Conservation (phyloP, 2,888 invertebrate species). For the Hypena proboscidalis region DNA sequence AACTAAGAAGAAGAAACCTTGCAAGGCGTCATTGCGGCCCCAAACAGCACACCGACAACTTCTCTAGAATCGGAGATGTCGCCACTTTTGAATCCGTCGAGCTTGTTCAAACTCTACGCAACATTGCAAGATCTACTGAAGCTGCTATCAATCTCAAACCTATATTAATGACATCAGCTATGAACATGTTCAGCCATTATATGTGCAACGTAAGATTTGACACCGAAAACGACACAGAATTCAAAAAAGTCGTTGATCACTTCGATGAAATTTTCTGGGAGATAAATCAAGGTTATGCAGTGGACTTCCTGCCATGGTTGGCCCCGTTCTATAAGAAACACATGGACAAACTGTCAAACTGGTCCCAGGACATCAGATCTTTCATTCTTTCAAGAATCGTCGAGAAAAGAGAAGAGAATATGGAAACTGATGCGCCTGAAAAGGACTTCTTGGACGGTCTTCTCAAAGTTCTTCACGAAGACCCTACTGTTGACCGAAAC, state of each 20-base stretch:
- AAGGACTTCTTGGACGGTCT: slow-evolving; percentile 93
- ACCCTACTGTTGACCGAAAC: slow-evolving; percentile 89
- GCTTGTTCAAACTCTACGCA: slow-evolving; percentile 84
- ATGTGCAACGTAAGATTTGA: slow-evolving; percentile 94
- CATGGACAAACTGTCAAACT: slow-evolving; percentile 87
- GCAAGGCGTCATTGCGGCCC: slow-evolving; percentile 93
- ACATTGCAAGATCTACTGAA: slow-evolving; percentile 65
- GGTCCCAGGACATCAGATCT: slow-evolving; percentile 89
- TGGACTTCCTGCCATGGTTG: slow-evolving; percentile 94
- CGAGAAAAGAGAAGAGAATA: slow-evolving; percentile 80
- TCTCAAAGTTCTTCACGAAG: slow-evolving; percentile 88
- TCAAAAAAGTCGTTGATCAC: slow-evolving; percentile 87
- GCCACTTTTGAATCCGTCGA: slow-evolving; percentile 87
- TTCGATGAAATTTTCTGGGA: slow-evolving; percentile 97
- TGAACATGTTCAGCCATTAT: slow-evolving; percentile 94
- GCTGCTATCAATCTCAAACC: slow-evolving; percentile 88
- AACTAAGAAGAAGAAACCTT: slow-evolving; percentile 90
- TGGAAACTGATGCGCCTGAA: slow-evolving; percentile 87
- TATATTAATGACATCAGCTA: slow-evolving; percentile 89
- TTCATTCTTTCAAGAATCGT: slow-evolving; percentile 91
- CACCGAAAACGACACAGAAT: slow-evolving; percentile 87
- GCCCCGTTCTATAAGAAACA: slow-evolving; percentile 89
- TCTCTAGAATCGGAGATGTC: slow-evolving; percentile 89
- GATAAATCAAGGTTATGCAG: slow-evolving; percentile 94
- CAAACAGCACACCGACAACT: slow-evolving; percentile 89